Evolutionary conservation across 2,113 vertebrate species (phyloP).

Genomic region (Notechis scutatus): DNA sequence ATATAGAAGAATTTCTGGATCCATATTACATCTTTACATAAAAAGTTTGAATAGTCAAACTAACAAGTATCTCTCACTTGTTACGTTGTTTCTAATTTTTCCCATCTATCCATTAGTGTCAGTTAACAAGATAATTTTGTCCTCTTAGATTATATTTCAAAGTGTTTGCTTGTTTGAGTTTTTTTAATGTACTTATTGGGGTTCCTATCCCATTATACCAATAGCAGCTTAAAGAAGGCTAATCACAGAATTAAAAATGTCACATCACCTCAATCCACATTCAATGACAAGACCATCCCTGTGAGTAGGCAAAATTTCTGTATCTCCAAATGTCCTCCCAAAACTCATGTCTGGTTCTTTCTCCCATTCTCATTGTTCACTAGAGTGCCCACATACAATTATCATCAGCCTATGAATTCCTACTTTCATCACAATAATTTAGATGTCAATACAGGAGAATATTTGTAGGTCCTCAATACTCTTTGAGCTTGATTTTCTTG

Average conservation of each 20-base stretch:
- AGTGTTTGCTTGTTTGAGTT: not conserved
- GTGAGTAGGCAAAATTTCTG: not conserved
- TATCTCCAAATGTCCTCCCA: not conserved
- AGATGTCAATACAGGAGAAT: not conserved
- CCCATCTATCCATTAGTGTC: not conserved
- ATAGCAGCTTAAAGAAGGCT: not conserved
- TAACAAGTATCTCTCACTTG: fast-evolving
- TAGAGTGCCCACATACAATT: not conserved
- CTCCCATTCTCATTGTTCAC: not conserved
- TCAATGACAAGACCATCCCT: not conserved
- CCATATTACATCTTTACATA: not conserved
- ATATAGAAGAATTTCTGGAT: not conserved
- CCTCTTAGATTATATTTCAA: not conserved
- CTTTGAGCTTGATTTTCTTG: not conserved
- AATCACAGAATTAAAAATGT: not conserved
- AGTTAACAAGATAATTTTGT: not conserved
- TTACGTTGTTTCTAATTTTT: not conserved
- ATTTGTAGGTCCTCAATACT: not conserved
- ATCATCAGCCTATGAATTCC: not conserved
- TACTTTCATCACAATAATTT: not conserved
- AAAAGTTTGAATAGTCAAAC: not conserved
- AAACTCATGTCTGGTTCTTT: not conserved
- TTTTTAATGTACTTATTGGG: not conserved
- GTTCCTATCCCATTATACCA: not conserved
- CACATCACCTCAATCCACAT: not conserved